A percentile compares a stretch with the other conserved stretches of the same genome.
Conservation (phyloP, 2,888 invertebrate species). For the Pammene aurita region DNA sequence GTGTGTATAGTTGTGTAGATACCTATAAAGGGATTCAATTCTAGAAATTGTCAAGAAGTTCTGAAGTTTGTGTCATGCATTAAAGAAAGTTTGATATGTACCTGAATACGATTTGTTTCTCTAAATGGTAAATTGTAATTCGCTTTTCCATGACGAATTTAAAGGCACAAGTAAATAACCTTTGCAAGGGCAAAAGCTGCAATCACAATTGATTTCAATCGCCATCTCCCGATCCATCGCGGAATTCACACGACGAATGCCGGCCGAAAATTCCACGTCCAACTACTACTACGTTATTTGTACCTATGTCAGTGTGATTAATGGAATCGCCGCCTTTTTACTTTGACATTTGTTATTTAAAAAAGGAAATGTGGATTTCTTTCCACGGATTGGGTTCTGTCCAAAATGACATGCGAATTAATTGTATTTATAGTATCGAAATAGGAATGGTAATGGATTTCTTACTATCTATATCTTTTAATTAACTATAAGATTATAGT, state of each 20-base stretch:
- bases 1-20: too few species aligned
- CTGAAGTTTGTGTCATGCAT: too few species aligned
- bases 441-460: neutral
- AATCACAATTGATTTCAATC: too few species aligned
- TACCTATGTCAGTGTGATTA: conserved; percentile 53
- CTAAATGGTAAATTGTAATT: too few species aligned
- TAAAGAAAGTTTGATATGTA: too few species aligned
- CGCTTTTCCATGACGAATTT: too few species aligned
- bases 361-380: conserved; percentile 15
- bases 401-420: neutral
- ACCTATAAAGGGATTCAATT: too few species aligned
- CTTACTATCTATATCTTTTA: neutral
- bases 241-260: conserved; percentile 27
- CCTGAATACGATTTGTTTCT: too few species aligned
- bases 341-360: conserved; percentile 33
- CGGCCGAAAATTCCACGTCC: conserved; percentile 18
- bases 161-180: too few species aligned
- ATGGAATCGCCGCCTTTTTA: conserved; percentile 48
- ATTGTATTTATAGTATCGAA: neutral
- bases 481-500: neutral
- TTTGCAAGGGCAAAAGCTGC: too few species aligned
- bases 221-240: conserved; percentile 6
- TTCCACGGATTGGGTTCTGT: conserved; percentile 2
- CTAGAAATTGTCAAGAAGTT: too few species aligned
- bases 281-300: conserved; percentile 47